A percentile compares a stretch with the other conserved stretches of the same genome.
Conservation (phyloP, 2,797 vertebrate species). For the Naso thynnoides region DNA sequence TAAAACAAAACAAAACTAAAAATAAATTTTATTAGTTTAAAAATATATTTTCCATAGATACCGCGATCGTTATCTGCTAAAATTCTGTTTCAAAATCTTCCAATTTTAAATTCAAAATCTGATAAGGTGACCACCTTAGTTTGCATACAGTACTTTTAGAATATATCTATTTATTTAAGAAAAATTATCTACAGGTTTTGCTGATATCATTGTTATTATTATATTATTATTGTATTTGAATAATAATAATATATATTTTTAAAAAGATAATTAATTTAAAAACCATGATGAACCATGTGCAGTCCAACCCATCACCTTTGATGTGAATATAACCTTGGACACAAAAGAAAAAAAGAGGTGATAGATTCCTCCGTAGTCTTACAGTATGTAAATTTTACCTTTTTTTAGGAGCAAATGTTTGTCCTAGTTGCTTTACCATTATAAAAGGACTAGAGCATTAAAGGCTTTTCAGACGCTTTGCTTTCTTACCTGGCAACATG, state of each 20-base stretch:
- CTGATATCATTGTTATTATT: background rate
- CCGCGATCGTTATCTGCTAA: too few species aligned
- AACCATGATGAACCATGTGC: constrained; percentile 5
- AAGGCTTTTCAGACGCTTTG: background rate
- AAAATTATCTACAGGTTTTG: background rate
- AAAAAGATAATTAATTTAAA: constrained; percentile 12
- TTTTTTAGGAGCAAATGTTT: background rate
- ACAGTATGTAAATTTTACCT: background rate
- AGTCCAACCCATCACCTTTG: too few species aligned
- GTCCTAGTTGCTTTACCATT: background rate
- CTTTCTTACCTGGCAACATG: constrained; percentile 91
- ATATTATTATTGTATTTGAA: constrained; percentile 9
- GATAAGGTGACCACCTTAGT: too few species aligned
- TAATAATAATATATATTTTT: background rate
- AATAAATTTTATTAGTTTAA: too few species aligned
- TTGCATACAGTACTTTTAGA: constrained; percentile 3
- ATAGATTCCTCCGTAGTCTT: background rate
- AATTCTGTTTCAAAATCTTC: too few species aligned
- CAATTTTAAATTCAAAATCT: too few species aligned
- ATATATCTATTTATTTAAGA: background rate
- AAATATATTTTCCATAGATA: too few species aligned
- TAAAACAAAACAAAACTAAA: too few species aligned
- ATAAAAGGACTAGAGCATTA: background rate
- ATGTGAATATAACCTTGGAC: background rate
- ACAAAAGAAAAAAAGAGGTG: background rate